Percentiles rank a stretch among this genome's conserved stretches.
phyloP scores from a whole-genome alignment of 2,797 vertebrate species.

The Thaleichthys pacificus region DNA sequence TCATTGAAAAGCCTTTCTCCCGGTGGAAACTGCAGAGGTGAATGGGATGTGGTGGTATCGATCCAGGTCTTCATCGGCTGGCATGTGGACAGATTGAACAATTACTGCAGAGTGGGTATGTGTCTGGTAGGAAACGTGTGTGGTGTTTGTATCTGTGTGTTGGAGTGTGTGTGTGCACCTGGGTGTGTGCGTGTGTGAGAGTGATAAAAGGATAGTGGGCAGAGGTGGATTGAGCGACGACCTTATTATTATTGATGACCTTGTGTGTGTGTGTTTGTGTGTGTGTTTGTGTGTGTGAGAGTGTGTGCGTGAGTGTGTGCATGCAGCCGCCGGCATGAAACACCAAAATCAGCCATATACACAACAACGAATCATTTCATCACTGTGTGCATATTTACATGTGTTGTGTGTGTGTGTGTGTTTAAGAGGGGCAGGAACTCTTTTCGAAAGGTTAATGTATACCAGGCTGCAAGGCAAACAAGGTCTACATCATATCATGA shows the following conservation, averaged over 20 bases:
- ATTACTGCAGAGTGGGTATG: constrained; percentile 18
- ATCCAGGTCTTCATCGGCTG: constrained; percentile 37
- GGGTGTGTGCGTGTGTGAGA: not conserved
- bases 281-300: not conserved
- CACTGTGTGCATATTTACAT: not conserved
- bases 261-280: not conserved
- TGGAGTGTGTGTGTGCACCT: constrained; percentile 10
- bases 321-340: not conserved
- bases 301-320: not conserved
- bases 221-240: constrained; percentile 12
- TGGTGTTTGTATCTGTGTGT: constrained; percentile 19
- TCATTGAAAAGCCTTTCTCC: constrained; percentile 43
- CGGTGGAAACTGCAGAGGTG: constrained; percentile 42
- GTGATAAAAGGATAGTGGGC: not conserved
- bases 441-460: too few relatives aligned
- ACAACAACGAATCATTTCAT: not conserved
- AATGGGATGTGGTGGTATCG: constrained; percentile 53
- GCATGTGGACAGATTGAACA: constrained; percentile 27
- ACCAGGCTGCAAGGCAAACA: too few relatives aligned
- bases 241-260: not conserved
- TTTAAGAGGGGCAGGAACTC: too few relatives aligned
- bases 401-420: constrained; percentile 13
- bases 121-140: constrained; percentile 25
- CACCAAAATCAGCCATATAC: not conserved
- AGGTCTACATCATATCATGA: too few relatives aligned